phyloP scores from a whole-genome alignment of 1,140 invertebrate species.

The Dendrolimus punctatus region DNA sequence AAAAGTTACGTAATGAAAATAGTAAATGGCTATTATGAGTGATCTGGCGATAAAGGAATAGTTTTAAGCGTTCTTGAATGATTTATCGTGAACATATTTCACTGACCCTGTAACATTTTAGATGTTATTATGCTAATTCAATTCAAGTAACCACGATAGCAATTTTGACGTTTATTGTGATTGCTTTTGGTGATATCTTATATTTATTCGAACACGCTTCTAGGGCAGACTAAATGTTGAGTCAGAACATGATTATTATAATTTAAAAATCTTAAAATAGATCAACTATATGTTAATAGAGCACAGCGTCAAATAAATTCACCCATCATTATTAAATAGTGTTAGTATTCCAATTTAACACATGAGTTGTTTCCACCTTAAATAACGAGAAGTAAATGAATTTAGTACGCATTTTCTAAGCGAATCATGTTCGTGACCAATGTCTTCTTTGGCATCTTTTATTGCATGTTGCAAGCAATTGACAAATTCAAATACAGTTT shows the following conservation, averaged over 20 bases:
- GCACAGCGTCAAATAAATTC: no score
- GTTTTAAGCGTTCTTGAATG: slow-evolving; percentile 17
- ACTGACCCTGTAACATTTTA: slow-evolving; percentile 12
- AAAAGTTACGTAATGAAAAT: slow-evolving; percentile 48
- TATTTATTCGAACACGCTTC: no score
- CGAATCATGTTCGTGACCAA: slow-evolving; percentile 11
- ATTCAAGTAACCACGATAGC: no score
- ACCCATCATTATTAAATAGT: no score
- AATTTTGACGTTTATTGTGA: no score
- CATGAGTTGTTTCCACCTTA: no score
- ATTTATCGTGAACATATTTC: slow-evolving; percentile 17
- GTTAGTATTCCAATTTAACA: no score
- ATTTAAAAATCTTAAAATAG: no score
- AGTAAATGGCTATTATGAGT: slow-evolving; percentile 14
- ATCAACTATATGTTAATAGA: no score
- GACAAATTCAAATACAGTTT: slow-evolving; percentile 4
- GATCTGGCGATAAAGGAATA: slow-evolving; percentile 16
- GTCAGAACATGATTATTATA: no score
- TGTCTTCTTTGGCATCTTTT: slow-evolving; percentile 10
- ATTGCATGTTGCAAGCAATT: slow-evolving; percentile 4
- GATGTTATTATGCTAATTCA: background rate
- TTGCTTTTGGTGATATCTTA: no score
- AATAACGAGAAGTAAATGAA: background rate
- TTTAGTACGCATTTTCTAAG: slow-evolving; percentile 8
- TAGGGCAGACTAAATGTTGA: no score